phyloP scores from a whole-genome alignment of 2,113 vertebrate genomes.

The Zosterops japonicus region DNA sequence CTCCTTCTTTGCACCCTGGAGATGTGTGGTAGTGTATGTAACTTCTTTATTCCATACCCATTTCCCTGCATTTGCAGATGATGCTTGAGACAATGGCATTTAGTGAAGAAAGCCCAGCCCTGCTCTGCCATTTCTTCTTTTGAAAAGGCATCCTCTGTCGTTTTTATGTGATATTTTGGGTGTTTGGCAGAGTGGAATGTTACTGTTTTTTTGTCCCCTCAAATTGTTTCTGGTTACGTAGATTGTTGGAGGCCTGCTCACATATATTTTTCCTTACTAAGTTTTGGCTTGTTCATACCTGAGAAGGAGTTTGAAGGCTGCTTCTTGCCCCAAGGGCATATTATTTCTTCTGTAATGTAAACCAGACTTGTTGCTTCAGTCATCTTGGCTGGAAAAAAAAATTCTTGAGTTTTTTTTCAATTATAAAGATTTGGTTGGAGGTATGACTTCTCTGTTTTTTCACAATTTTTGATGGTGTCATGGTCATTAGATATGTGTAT shows the following conservation, averaged over 20 bases:
- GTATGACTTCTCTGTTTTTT: neutral
- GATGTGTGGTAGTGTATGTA: neutral
- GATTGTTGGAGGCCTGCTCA: neutral
- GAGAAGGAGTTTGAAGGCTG: neutral
- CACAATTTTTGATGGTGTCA: neutral
- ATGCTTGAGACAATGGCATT: neutral
- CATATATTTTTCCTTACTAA: neutral
- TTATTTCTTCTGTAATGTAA: neutral
- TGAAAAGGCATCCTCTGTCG: neutral
- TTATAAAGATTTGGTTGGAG: neutral
- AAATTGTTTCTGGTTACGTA: neutral
- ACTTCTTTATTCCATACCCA: neutral
- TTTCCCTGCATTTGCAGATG: neutral
- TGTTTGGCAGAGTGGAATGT: neutral
- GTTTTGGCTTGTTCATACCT: neutral
- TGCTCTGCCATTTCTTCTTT: neutral
- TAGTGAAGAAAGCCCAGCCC: neutral
- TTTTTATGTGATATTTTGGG: neutral
- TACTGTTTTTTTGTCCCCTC: neutral
- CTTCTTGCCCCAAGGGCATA: neutral
- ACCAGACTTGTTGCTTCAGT: neutral
- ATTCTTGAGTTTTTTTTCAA: neutral
- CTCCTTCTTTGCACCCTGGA: neutral
- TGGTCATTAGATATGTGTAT: neutral
- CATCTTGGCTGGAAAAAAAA: neutral